These are phyloP conservation scores for Dasysyrphus tricinctus DNA, from an alignment of 2,888 invertebrate genomes.

Conservation along the genomic window DNA sequence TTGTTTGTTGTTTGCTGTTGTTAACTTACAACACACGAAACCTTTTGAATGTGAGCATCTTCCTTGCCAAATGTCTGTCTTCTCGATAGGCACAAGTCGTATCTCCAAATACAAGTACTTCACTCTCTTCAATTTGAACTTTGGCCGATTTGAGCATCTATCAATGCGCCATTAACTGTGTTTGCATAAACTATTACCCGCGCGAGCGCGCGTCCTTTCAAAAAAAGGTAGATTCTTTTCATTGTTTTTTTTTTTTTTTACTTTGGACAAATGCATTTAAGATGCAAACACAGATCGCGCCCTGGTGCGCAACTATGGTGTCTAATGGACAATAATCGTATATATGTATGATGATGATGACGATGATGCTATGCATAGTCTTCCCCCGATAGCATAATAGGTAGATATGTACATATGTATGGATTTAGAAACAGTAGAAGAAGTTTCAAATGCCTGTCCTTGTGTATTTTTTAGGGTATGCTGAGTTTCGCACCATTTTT, in stretches of 20 bases:
- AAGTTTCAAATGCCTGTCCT: background rate
- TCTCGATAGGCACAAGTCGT: constrained; percentile 14
- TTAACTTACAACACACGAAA: constrained; percentile 1
- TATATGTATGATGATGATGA: background rate
- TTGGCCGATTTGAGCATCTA: constrained; percentile 69
- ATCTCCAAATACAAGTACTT: constrained; percentile 59
- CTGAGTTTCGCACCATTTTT: background rate
- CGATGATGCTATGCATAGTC: constrained; percentile 13
- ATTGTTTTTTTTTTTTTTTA: background rate
- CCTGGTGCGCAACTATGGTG: constrained; percentile 18
- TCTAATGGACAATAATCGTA: constrained; percentile 63
- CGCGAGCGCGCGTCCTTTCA: background rate
- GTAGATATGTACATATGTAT: constrained; percentile 13
- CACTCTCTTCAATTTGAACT: constrained; percentile 59
- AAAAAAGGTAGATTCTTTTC: constrained; percentile 25
- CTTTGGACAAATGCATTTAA: constrained; percentile 52
- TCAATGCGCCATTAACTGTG: constrained; percentile 63
- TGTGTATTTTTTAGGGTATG: constrained; percentile 11
- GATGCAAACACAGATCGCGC: constrained; percentile 60
- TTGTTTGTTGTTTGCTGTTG: background rate
- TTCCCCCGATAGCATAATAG: background rate
- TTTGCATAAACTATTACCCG: constrained; percentile 51
- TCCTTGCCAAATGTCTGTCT: constrained; percentile 34
- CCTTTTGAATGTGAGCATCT: constrained; percentile 20
- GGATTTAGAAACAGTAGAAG: background rate